phyloP scores from a whole-genome alignment of 2,888 invertebrate genomes.

The Pediacus dermestoides region DNA sequence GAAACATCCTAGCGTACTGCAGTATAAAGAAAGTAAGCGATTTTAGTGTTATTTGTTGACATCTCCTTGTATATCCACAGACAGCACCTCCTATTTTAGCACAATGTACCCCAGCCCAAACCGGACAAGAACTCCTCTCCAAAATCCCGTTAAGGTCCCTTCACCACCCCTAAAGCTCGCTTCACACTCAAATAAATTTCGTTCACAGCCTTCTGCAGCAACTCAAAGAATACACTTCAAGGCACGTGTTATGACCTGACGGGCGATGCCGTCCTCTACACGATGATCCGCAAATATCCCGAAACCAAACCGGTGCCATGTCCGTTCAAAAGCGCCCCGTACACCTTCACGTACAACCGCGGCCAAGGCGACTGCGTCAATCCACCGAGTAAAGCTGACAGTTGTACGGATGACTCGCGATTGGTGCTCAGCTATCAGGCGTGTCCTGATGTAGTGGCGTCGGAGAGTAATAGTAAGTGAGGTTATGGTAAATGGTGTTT shows the following conservation, averaged over 20 bases:
- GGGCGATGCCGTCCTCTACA: constrained; percentile 68
- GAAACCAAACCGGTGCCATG: constrained; percentile 64
- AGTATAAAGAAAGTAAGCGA: constrained; percentile 79
- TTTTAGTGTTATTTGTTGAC: neutral
- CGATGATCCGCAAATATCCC: constrained; percentile 70
- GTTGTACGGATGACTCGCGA: constrained; percentile 78
- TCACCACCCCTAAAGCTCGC: neutral
- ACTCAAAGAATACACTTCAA: constrained; percentile 54
- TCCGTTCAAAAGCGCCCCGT: constrained; percentile 77
- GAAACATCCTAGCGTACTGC: constrained; percentile 72
- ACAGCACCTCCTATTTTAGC: no score
- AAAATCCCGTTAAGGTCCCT: no score
- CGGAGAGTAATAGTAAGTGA: constrained; percentile 70
- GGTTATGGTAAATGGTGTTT: neutral
- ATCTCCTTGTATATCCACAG: no score
- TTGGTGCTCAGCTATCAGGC: constrained; percentile 79
- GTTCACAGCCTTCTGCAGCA: constrained; percentile 60
- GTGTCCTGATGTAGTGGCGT: constrained; percentile 72
- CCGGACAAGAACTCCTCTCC: constrained; percentile 1
- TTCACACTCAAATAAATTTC: constrained; percentile 2
- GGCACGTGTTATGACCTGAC: constrained; percentile 66
- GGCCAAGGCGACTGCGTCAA: constrained; percentile 71
- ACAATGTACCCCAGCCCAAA: neutral
- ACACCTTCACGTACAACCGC: constrained; percentile 75
- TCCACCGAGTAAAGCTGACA: constrained; percentile 75